A percentile compares a stretch with the other conserved stretches of the same genome.
Conservation (phyloP, 2,797 vertebrate genomes). For the Columba guinea region DNA sequence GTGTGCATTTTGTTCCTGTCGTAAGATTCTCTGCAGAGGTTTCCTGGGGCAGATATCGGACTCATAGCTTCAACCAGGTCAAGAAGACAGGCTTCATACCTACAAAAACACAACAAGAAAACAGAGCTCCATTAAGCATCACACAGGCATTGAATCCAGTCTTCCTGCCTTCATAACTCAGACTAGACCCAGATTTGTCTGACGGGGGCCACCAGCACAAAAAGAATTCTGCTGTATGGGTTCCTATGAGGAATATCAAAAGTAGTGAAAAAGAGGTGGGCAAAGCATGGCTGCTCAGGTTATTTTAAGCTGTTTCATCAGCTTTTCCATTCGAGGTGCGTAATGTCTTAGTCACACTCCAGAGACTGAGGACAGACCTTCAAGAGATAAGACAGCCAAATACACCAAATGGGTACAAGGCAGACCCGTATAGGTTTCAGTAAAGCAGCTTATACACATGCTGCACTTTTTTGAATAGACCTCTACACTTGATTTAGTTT, state of each 20-base stretch:
- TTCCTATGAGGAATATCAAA: neutral
- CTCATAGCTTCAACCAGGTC: constrained; percentile 87
- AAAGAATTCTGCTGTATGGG: neutral
- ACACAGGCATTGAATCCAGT: neutral
- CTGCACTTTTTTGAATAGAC: neutral
- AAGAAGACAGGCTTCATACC: constrained; percentile 83
- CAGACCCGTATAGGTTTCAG: neutral
- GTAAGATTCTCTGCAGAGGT: neutral
- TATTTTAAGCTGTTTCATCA: constrained; percentile 9
- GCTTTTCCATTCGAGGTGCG: constrained; percentile 1
- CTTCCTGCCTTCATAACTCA: neutral
- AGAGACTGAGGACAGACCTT: neutral
- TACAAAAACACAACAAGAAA: constrained; percentile 58
- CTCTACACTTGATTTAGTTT: constrained; percentile 54
- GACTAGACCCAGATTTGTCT: neutral
- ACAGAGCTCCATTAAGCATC: neutral
- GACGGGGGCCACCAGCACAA: neutral
- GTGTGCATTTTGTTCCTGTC: neutral
- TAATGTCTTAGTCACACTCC: neutral
- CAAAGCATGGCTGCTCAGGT: neutral
- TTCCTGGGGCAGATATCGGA: constrained; percentile 66
- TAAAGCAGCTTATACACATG: neutral
- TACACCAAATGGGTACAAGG: neutral
- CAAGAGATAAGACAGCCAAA: neutral
- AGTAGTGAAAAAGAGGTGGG: neutral